Base-by-base conservation (phyloP, 2,888 invertebrate species). In the Sphaeridia pumilis region DNA sequence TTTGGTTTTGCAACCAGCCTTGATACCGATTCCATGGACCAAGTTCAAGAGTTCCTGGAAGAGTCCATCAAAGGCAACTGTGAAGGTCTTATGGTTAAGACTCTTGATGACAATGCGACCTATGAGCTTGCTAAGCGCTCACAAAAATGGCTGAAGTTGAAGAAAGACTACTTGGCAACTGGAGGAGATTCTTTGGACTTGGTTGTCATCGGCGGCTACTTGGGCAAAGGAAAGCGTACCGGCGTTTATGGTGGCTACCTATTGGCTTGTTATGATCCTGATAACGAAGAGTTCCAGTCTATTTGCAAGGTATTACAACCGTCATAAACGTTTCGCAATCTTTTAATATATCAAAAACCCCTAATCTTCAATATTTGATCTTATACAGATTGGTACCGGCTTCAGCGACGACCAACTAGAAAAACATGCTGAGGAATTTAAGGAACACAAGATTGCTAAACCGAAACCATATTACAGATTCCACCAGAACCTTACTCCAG, bases 61-160 rank as follows among this genome's bases (percentile, higher is more conserved):
- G 90, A 90, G 68, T 85, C 95, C 3, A 82, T 98, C 50, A 88
- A 87, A 76, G 84, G 87, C 49, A 92, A 93, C 69, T 98, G 98
- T 73, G 98, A 98, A 75, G 98, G 98, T 1, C 76, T 98, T 52
- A 98, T 98, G 97, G 89, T 98, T 5, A 98, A 98, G 75, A 89
- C 94, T 0, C 73, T 98, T 47, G 79, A 83, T 64, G 81, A 81
- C 27, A 83, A 87, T 66, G 90, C 97, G 0, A 84, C 87, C 0
- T 98, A 98, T 72, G 97, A 98, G 76, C 97, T 98, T 65, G 95
- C 97, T 0, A 87, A 93, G 65, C 75, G 98, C 35, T 90, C 90
- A 0, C 80, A 82, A 60, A 93, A 92, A 71, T 95, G 94, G 94
- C 74, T 94, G 34, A 94, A 94, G 77, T 72, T 97, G 52, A 97